A percentile compares a stretch with the other conserved stretches of the same genome.
These are phyloP conservation scores for Parnassius apollo DNA, from an alignment of 2,888 invertebrate species.

Conservation along the genomic window DNA sequence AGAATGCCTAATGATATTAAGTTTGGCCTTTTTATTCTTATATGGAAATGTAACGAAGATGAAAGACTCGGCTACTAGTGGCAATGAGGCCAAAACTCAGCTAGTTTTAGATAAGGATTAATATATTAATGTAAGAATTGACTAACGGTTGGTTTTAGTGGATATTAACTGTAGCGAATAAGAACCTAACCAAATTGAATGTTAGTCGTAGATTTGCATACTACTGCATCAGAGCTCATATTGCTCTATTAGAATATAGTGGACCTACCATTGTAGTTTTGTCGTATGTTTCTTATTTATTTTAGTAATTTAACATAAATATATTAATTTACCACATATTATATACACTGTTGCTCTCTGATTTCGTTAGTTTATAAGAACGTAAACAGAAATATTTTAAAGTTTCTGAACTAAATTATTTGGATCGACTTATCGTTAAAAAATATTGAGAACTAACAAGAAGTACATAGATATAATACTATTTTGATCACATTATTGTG, in stretches of 20 bases:
- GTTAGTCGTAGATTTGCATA: slow-evolving; percentile 42
- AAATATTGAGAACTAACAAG: too few relatives aligned
- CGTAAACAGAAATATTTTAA: too few relatives aligned
- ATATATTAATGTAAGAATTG: background rate
- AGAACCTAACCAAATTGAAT: slow-evolving; percentile 52
- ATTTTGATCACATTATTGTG: background rate
- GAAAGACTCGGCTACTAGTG: too few relatives aligned
- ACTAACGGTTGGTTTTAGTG: slow-evolving; percentile 22
- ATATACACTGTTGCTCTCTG: slow-evolving; percentile 4
- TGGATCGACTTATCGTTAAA: too few relatives aligned
- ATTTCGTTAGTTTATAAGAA: background rate
- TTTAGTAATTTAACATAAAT: background rate
- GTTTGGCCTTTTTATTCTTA: too few relatives aligned
- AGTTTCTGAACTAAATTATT: too few relatives aligned
- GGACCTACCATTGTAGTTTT: background rate
- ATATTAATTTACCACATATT: background rate
- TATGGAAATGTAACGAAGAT: too few relatives aligned
- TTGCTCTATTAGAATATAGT: background rate
- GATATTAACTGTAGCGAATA: slow-evolving; percentile 36
- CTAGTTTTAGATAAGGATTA: too few relatives aligned
- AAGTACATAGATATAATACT: too few relatives aligned
- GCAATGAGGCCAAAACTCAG: too few relatives aligned
- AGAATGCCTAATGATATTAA: too few relatives aligned
- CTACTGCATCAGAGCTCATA: slow-evolving; percentile 31
- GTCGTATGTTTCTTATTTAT: background rate